Evolutionary conservation across 2,113 vertebrate species (phyloP), one percentile per base, ranked within the genome.

Genomic region (Phrynosoma platyrhinos): DNA sequence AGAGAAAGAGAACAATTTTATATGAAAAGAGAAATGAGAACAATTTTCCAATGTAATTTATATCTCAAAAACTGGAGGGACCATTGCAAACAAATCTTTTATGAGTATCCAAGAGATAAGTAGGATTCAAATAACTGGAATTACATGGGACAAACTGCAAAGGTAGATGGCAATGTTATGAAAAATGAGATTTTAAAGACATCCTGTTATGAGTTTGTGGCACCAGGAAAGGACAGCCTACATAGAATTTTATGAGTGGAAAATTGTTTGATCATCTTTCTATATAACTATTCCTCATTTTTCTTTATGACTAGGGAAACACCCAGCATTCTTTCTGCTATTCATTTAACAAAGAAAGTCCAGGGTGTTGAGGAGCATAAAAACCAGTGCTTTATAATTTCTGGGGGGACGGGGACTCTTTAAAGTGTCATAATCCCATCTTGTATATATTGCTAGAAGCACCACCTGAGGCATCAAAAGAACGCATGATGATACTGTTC

Each of bases 61-160:
- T 90, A 90, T 89, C 91, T 92, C 87, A 94, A 92, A 93, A 93
- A 90, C 89, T 66, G 1, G 89, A 90, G 89, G 90, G 93, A 93
- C 86, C 93, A 93, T 93, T 0, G 0, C 91, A 93, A 95, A 94
- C 94, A 93, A 92, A 94, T 94, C 92, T 94, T 86, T 95, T 95
- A 95, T 94, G 91, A 94, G 32, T 90, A 92, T 92, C 88, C 76
- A 86, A 86, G 71, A 91, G 80, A 71, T 82, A 81, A 90, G 32
- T 79, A 53, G 85, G 83, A 88, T 77, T 93, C 55, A 87, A 79
- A 94, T 90, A 80, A 62, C 47, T 91, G 69, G 84, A 94, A 93
- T 94, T 90, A 84, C 14, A 62, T 79, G 82, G 82, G 89, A 88
- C 88, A 91, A 92, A 93, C 80, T 81, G 78, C 68, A 84, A 4